Conservation (phyloP, 2,113 vertebrate genomes). For the Rhineura floridana region DNA sequence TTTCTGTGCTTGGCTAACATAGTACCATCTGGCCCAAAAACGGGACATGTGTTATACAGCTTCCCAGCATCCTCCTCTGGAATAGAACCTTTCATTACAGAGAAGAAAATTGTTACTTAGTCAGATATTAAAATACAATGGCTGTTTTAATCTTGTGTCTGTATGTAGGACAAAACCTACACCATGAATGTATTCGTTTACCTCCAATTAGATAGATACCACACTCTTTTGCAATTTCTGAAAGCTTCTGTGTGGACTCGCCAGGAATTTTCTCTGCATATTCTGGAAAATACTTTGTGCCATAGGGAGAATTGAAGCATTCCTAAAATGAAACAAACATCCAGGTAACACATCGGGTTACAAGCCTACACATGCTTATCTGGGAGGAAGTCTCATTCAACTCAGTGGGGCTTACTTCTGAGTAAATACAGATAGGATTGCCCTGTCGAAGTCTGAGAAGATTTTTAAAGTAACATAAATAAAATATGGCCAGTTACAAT, state of each 20-base stretch:
- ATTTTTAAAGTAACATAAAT: neutral
- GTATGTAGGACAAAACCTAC: neutral
- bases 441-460: neutral
- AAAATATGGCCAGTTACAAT: neutral
- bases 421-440: neutral
- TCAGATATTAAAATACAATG: neutral
- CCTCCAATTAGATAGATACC: conserved; percentile 91
- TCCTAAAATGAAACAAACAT: conserved; percentile 78
- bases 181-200: conserved; percentile 66
- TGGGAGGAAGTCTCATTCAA: neutral
- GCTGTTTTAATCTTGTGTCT: neutral
- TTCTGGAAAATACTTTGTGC: conserved; percentile 85
- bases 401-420: neutral
- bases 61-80: conserved; percentile 92
- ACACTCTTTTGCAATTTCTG: conserved; percentile 88
- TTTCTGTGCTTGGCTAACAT: conserved; percentile 92
- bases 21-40: conserved; percentile 91
- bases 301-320: conserved; percentile 97
- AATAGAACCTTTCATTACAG: conserved; percentile 85
- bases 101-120: conserved; percentile 42
- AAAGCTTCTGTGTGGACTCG: conserved; percentile 86
- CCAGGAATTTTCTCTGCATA: conserved; percentile 96
- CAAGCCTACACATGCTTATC: neutral
- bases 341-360: neutral
- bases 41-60: conserved; percentile 90